phyloP scores from a whole-genome alignment of 2,113 vertebrate genomes.

The Pteropus alecto region DNA sequence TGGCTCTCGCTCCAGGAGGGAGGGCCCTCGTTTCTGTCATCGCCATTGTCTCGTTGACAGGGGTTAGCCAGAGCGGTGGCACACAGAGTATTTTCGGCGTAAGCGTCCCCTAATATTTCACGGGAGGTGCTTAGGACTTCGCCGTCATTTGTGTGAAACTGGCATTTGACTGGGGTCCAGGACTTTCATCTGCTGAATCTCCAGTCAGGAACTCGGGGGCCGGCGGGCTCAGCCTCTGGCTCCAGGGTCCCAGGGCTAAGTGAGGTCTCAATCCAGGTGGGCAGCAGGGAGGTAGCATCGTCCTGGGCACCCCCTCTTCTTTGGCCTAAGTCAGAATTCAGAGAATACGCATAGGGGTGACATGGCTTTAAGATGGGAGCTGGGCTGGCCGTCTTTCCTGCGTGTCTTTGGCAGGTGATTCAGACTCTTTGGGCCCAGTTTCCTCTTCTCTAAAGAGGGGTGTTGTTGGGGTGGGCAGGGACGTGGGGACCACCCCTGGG shows the following conservation, averaged over 20 bases:
- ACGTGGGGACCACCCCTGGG: fast-evolving
- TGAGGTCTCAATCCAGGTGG: not conserved
- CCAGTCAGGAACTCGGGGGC: not conserved
- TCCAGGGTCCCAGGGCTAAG: fast-evolving
- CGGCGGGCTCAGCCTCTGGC: not conserved
- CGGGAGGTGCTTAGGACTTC: fast-evolving
- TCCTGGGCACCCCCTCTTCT: not conserved
- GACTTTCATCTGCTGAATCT: not conserved
- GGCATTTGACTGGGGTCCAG: fast-evolving
- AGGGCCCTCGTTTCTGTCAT: fast-evolving
- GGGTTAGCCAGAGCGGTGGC: fast-evolving
- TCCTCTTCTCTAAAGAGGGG: not conserved
- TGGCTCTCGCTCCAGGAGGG: fast-evolving
- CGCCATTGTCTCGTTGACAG: fast-evolving
- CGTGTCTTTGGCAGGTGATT: not conserved
- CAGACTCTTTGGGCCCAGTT: not conserved
- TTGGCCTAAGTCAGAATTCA: not conserved
- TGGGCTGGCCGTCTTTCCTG: not conserved
- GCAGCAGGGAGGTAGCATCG: fast-evolving
- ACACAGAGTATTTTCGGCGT: fast-evolving
- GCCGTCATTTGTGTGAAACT: fast-evolving
- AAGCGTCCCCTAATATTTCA: fast-evolving
- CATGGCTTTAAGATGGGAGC: not conserved
- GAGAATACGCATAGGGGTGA: fast-evolving
- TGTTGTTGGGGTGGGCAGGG: fast-evolving